A percentile compares a stretch with the other conserved stretches of the same genome.
Evolutionary conservation across 1,140 invertebrate species (phyloP).

Genomic region (Ridgeia piscesae): DNA sequence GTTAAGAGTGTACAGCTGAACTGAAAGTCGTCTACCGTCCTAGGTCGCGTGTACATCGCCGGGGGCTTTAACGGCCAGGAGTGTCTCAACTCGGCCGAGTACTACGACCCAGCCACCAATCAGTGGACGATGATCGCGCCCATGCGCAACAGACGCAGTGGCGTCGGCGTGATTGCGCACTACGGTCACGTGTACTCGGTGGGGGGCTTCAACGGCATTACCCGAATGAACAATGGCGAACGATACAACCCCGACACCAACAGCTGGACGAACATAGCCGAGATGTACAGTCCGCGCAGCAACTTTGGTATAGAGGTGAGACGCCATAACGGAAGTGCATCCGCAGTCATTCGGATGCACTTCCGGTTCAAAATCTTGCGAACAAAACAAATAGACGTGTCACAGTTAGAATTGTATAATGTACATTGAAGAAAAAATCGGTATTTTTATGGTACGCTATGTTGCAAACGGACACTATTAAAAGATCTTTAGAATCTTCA

Average conservation of each 20-base stretch:
- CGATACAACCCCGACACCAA: slow-evolving; percentile 54
- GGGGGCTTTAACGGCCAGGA: slow-evolving; percentile 89
- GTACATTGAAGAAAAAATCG: too few species aligned
- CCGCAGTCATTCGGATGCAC: too few species aligned
- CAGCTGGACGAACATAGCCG: slow-evolving; percentile 58
- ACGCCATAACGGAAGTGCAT: background rate
- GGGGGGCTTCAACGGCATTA: slow-evolving; percentile 63
- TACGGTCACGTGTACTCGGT: slow-evolving; percentile 58
- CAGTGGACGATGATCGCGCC: slow-evolving; percentile 81
- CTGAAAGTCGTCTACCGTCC: background rate
- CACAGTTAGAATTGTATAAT: too few species aligned
- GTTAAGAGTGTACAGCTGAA: too few species aligned
- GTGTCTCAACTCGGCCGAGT: slow-evolving; percentile 81
- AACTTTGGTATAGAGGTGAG: slow-evolving; percentile 72
- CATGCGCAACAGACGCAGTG: slow-evolving; percentile 70
- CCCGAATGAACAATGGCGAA: slow-evolving; percentile 60
- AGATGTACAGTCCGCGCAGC: slow-evolving; percentile 66
- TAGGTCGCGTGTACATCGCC: slow-evolving; percentile 58
- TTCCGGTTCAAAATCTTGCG: too few species aligned
- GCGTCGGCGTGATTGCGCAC: slow-evolving; percentile 54
- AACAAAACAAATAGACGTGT: too few species aligned
- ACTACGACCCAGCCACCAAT: slow-evolving; percentile 79
- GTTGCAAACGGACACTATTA: too few species aligned
- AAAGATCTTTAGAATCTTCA: too few species aligned
- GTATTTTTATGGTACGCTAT: too few species aligned